Evolutionary conservation across 2,113 vertebrate species (phyloP), one percentile per base, ranked within the genome.

Genomic region (Oreochromis aureus): DNA sequence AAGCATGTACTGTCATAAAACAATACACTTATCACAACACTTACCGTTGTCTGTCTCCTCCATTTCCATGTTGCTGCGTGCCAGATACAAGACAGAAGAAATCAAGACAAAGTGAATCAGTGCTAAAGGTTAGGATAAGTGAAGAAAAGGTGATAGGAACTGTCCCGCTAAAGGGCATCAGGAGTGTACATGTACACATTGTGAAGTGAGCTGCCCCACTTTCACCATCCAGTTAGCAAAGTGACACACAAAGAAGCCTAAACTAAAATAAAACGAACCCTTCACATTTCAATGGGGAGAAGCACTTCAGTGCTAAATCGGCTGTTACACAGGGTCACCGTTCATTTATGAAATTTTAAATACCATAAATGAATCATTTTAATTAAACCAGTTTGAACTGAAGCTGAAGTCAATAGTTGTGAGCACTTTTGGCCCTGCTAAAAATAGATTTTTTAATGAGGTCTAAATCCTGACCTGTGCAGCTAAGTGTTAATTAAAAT

Each of bases 31-130:
- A 61, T 86, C 8, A 78, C 66, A 55, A 85, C 79, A 95, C 95
- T 95, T 92, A 96, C 96, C 95, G 16, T 94, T 79, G 81, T 96
- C 95, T 93, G 94, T 93, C 54, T 96, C 95, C 83, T 96, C 95
- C 69, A 93, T 94, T 80, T 96, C 97, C 95, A 95, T 94, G 93
- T 93, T 96, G 95, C 97, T 96, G 96, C 86, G 81, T 93, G 90
- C 15, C 84, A 93, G 46, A 85, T 41, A 80, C 78, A 61, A 90
- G 55, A 95, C 48, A 90, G 66, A 89, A 55, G 13, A 91, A 80
- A 91, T 59, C n/a, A 76, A 54, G 27, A 79, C 32, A 34, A 10
- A 5, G 53, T 34, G 19, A 80, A 55, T 78, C 44, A 51, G 71
- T 12, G 44, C 4, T 78, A 34, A 78, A 34, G 27, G 83, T 19